Evolutionary conservation across 2,888 invertebrate genomes (phyloP).

Genomic region (Melanargia galathea): DNA sequence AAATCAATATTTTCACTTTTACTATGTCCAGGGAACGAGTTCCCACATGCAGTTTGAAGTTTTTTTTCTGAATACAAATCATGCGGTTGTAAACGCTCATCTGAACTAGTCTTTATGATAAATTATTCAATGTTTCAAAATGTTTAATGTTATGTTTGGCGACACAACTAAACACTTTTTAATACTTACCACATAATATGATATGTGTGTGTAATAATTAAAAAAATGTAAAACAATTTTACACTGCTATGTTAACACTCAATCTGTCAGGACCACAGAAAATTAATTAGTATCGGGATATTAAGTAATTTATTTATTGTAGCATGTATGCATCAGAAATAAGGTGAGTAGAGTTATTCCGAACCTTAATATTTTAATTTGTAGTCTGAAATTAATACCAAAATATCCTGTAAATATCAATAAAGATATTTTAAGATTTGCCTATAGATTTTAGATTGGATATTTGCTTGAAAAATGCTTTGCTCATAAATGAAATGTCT

Average conservation of each 20-base stretch:
- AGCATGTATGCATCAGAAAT: slow-evolving; percentile 25
- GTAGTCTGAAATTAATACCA: slow-evolving; percentile 37
- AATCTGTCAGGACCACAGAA: slow-evolving; percentile 36
- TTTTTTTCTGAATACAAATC: no score
- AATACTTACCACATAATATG: no score
- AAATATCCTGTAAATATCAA: slow-evolving; percentile 33
- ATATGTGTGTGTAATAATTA: no score
- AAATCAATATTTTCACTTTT: no score
- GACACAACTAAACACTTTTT: no score
- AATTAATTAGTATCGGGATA: slow-evolving; percentile 36
- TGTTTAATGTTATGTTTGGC: no score
- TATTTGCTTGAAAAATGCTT: slow-evolving; percentile 32
- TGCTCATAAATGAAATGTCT: slow-evolving; percentile 24
- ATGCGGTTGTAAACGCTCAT: no score
- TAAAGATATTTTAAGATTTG: slow-evolving; percentile 36
- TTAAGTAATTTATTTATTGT: slow-evolving; percentile 19
- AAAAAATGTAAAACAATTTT: not conserved
- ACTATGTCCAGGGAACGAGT: no score
- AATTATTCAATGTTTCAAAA: no score
- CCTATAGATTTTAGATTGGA: slow-evolving; percentile 34
- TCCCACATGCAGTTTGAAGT: no score
- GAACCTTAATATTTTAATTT: slow-evolving; percentile 27
- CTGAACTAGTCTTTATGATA: no score
- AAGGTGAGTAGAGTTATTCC: slow-evolving; percentile 23
- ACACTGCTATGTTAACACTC: slow-evolving; percentile 36